Evolutionary conservation across 2,797 vertebrate genomes (phyloP).

Genomic region (Moxostoma hubbsi): DNA sequence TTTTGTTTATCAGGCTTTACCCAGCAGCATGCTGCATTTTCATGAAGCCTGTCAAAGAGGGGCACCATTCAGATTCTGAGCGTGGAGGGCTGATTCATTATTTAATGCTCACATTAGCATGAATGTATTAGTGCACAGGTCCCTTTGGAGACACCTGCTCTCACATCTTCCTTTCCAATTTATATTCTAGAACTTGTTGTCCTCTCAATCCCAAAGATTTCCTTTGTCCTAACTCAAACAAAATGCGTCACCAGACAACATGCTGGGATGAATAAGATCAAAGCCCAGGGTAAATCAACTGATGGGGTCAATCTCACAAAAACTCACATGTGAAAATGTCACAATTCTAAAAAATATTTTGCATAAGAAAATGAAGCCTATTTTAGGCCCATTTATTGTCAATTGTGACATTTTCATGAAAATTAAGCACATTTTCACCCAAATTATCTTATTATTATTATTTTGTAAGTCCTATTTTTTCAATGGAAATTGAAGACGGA

Average conservation of each 20-base stretch:
- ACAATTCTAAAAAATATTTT: neutral
- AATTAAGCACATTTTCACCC: neutral
- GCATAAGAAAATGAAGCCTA: neutral
- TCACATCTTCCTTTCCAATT: constrained; percentile 29
- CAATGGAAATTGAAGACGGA: no score
- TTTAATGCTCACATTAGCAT: constrained; percentile 61
- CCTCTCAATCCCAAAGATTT: constrained; percentile 33
- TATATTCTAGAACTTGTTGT: constrained; percentile 41
- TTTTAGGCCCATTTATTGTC: neutral
- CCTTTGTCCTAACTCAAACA: constrained; percentile 34
- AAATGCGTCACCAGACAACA: neutral
- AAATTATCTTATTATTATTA: neutral
- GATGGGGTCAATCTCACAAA: neutral
- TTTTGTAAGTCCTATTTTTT: no score
- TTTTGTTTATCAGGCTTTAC: constrained; percentile 43
- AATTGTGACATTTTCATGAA: neutral
- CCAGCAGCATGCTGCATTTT: constrained; percentile 40
- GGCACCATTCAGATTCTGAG: constrained; percentile 51
- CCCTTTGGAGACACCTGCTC: constrained; percentile 45
- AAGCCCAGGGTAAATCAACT: neutral
- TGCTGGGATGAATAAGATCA: constrained; percentile 10
- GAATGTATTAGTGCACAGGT: constrained; percentile 49
- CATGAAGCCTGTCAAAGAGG: constrained; percentile 48
- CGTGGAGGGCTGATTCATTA: constrained; percentile 52
- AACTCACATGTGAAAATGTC: neutral